A percentile compares a stretch with the other conserved stretches of the same genome.
phyloP scores from a whole-genome alignment of 2,888 invertebrate genomes.

The Rhingia campestris region DNA sequence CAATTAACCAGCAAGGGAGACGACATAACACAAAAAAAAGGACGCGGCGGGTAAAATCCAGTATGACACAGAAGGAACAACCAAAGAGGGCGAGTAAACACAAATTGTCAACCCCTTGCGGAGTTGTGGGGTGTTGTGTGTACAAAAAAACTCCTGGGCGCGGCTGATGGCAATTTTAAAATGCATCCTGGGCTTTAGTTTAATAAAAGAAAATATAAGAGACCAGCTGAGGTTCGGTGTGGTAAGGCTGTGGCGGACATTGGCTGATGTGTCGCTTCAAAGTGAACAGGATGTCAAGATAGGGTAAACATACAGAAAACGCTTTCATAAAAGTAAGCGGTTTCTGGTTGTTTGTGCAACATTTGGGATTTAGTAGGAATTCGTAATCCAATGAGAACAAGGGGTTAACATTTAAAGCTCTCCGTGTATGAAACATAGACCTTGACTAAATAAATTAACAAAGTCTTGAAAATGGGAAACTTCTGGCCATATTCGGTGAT shows the following conservation, averaged over 20 bases:
- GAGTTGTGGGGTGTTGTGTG: conserved; percentile 18
- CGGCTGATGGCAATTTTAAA: conserved; percentile 73
- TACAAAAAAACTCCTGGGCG: conserved; percentile 43
- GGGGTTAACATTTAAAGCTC: too few relatives aligned
- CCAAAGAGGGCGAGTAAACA: conserved; percentile 25
- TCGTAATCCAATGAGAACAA: too few relatives aligned
- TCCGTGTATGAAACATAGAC: too few relatives aligned
- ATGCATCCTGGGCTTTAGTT: conserved; percentile 72
- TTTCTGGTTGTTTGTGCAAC: too few relatives aligned
- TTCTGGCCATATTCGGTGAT: too few relatives aligned
- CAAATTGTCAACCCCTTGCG: conserved; percentile 65
- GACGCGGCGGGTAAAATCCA: conserved; percentile 6
- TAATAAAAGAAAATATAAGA: conserved; percentile 71
- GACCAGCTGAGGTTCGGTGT: conserved; percentile 61
- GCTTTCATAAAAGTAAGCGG: too few relatives aligned
- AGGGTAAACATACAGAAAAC: neutral
- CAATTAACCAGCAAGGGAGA: conserved; percentile 60
- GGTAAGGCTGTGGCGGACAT: conserved; percentile 5
- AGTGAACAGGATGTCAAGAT: neutral
- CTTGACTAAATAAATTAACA: too few relatives aligned
- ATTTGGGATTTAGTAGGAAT: too few relatives aligned
- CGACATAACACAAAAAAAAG: conserved; percentile 23
- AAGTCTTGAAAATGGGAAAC: too few relatives aligned
- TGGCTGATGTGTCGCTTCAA: conserved; percentile 30
- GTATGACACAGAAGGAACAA: conserved; percentile 36